Base-by-base conservation (phyloP, 2,113 vertebrate genomes). In the Castor canadensis region DNA sequence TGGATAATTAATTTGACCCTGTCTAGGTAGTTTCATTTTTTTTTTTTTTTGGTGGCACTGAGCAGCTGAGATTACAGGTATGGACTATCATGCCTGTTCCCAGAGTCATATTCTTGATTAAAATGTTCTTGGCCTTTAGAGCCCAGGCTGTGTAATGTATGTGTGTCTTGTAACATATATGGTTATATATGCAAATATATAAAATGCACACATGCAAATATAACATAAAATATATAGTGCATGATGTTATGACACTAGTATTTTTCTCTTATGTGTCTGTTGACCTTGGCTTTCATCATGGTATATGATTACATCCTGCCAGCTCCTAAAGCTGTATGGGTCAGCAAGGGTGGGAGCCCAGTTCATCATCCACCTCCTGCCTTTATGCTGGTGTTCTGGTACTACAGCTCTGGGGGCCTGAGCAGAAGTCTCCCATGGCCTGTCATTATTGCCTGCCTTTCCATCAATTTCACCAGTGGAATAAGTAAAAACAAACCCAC, bases 291-390 rank as follows among this genome's bases (percentile, higher is more conserved):
- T 40, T 26, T n/a, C 20, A 1, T 52, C 20, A 0, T 17, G 45
- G 79, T 12, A 16, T 30, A 2, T 69, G 85, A 35, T 3, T 1
- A 0, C 17, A 9, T 32, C 32, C 0, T 2, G 11, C 43, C 17
- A 49, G 47, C 24, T 77, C 73, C 49, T 24, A 19, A 38, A 69
- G 49, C 43, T 16, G 2, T 49, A 66, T 45, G 11, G 8, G 26
- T 91, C 6, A 15, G 52, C 12, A 66, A 75, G 40, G 62, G 22
- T 2, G 17, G 43, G 62, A 32, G 1, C 20, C 52, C 13, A 2
- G 35, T 17, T 40, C 20, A 38, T 17, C 5, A 13, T 47, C 26
- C 35, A 17, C 0, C n/a, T 38, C 38, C 32, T 2, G 11, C 64
- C 77, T 87, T 47, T 4, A 6, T 66, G 87, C 40, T 43, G 38